These are phyloP conservation scores for Osmerus eperlanus DNA, from an alignment of 2,113 vertebrate genomes.

Conservation along the genomic window DNA sequence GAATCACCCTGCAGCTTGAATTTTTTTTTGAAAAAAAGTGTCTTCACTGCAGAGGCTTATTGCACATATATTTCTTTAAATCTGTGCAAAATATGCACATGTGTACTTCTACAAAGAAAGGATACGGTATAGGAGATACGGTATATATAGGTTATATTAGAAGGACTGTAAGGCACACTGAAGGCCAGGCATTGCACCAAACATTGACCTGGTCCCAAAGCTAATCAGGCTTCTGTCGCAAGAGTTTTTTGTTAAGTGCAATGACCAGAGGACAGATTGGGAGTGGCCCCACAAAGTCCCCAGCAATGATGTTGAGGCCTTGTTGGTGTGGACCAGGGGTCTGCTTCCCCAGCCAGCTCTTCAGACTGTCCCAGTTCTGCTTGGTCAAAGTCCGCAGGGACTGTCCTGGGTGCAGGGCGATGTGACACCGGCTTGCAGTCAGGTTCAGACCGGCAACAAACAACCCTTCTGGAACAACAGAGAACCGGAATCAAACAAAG, in stretches of 20 bases:
- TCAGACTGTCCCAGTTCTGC: conserved; percentile 68
- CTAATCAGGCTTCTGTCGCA: conserved; percentile 7
- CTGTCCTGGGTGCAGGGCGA: conserved; percentile 64
- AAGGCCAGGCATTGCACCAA: too few relatives aligned
- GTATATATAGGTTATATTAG: background rate
- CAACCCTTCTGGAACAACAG: conserved; percentile 72
- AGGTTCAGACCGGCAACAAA: conserved; percentile 88
- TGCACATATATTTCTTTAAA: too few relatives aligned
- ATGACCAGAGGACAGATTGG: conserved; percentile 79
- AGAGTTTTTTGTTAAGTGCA: conserved; percentile 77
- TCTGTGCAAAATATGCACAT: too few relatives aligned
- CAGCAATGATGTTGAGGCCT: conserved; percentile 86
- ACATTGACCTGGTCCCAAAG: background rate
- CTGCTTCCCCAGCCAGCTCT: conserved; percentile 80
- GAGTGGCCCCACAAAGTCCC: conserved; percentile 79
- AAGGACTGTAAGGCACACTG: background rate
- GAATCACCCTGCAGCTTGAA: too few relatives aligned
- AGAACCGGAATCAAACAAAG: too few relatives aligned
- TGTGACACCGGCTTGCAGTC: conserved; percentile 75
- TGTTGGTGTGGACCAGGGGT: conserved; percentile 65
- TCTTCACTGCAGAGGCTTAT: too few relatives aligned
- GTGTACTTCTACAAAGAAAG: background rate
- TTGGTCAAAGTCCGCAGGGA: conserved; percentile 77
- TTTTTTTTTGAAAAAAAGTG: too few relatives aligned
- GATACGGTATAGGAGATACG: background rate